These are phyloP conservation scores for Ctenicera cuprea DNA, from an alignment of 2,888 invertebrate species.

Conservation along the genomic window DNA sequence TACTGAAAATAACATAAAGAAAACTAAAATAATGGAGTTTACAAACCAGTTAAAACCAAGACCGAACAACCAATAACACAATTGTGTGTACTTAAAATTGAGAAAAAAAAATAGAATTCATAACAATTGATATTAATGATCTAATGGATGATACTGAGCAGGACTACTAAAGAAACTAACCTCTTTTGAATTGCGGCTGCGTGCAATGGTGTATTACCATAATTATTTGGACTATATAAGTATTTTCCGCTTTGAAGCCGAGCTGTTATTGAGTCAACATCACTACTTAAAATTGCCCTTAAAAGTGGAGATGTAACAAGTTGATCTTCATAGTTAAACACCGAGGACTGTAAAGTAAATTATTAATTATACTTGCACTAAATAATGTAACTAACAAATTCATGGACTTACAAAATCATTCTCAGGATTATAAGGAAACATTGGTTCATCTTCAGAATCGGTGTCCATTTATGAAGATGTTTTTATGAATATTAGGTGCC, in stretches of 20 bases:
- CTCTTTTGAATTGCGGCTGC: slow-evolving; percentile 57
- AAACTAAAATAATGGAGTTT: too few relatives aligned
- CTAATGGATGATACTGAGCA: too few relatives aligned
- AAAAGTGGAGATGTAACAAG: slow-evolving; percentile 35
- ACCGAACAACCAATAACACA: too few relatives aligned
- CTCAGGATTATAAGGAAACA: too few relatives aligned
- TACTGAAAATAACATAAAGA: slow-evolving; percentile 61
- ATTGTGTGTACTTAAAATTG: too few relatives aligned
- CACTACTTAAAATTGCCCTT: slow-evolving; percentile 56
- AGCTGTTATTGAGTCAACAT: slow-evolving; percentile 56
- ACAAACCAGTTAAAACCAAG: too few relatives aligned
- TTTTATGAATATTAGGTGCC: background rate
- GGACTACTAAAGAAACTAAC: too few relatives aligned
- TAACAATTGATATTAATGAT: too few relatives aligned
- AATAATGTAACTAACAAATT: too few relatives aligned
- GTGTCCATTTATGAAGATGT: background rate
- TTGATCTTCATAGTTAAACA: slow-evolving; percentile 31
- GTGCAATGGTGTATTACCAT: slow-evolving; percentile 63
- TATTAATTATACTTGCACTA: too few relatives aligned
- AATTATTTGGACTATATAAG: slow-evolving; percentile 61
- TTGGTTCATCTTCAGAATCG: background rate
- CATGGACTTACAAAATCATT: background rate
- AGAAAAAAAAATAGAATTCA: too few relatives aligned
- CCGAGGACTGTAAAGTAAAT: slow-evolving; percentile 16
- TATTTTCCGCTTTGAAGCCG: slow-evolving; percentile 57